Evolutionary conservation across 2,113 vertebrate genomes (phyloP).

Genomic region (Bos javanicus): DNA sequence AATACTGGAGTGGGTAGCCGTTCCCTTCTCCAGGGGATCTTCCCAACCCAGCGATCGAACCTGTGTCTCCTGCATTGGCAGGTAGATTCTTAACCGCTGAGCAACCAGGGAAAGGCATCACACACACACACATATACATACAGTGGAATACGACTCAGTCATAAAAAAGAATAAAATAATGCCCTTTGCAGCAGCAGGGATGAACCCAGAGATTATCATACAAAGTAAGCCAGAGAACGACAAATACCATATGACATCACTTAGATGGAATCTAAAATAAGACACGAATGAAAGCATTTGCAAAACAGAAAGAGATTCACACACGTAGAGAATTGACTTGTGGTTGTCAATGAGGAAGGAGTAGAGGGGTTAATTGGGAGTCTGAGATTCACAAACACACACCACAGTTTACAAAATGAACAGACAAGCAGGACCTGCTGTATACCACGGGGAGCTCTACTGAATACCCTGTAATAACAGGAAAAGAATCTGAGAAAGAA

Average conservation of each 20-base stretch:
- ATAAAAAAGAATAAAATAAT: background rate
- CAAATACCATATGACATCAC: accelerated
- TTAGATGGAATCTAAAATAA: background rate
- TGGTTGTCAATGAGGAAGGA: no score
- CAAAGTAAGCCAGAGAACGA: background rate
- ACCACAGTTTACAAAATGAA: background rate
- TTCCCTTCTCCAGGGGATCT: background rate
- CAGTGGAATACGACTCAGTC: background rate
- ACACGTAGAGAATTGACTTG: accelerated
- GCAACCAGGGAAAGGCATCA: background rate
- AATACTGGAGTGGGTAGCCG: background rate
- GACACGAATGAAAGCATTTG: background rate
- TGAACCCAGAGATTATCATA: background rate
- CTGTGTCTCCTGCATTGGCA: background rate
- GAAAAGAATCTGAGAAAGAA: background rate
- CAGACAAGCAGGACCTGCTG: no score
- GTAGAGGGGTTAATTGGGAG: accelerated
- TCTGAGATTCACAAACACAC: background rate
- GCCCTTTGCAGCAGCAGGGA: background rate
- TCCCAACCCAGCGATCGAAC: accelerated
- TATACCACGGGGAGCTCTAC: accelerated
- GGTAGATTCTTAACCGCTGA: background rate
- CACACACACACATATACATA: background rate
- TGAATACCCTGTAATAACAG: background rate
- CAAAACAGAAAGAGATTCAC: background rate